phyloP scores from a whole-genome alignment of 2,113 vertebrate species.

The Gracilinanus agilis region DNA sequence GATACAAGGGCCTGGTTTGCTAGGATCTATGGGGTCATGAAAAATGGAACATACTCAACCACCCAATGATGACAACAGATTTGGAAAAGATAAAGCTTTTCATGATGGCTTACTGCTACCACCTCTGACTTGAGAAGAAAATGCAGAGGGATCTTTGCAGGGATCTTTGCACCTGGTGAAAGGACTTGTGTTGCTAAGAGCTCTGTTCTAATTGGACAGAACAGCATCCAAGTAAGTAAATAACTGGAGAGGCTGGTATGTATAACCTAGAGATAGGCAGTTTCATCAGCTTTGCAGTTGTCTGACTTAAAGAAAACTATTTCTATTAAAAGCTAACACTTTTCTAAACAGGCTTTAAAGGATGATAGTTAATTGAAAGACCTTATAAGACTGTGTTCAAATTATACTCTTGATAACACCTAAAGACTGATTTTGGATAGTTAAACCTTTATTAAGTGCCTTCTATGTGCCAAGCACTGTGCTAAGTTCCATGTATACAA shows the following conservation, averaged over 20 bases:
- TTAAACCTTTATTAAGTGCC: not conserved
- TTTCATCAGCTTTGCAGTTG: not conserved
- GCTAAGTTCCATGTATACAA: not conserved
- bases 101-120: not conserved
- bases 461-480: not conserved
- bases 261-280: not conserved
- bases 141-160: not conserved
- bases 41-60: not conserved
- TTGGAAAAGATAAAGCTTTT: not conserved
- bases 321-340: not conserved
- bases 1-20: not conserved
- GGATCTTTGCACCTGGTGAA: not conserved
- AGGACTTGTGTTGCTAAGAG: not conserved
- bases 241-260: not conserved
- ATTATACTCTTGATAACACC: not conserved
- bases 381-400: too few species aligned
- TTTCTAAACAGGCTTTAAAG: not conserved
- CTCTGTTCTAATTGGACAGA: not conserved
- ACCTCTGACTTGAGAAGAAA: not conserved
- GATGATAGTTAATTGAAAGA: too few species aligned
- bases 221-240: not conserved
- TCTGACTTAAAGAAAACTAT: not conserved
- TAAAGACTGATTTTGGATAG: not conserved
- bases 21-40: not conserved
- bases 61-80: not conserved